phyloP scores from a whole-genome alignment of 2,113 vertebrate genomes.

The Coryphaenoides rupestris region DNA sequence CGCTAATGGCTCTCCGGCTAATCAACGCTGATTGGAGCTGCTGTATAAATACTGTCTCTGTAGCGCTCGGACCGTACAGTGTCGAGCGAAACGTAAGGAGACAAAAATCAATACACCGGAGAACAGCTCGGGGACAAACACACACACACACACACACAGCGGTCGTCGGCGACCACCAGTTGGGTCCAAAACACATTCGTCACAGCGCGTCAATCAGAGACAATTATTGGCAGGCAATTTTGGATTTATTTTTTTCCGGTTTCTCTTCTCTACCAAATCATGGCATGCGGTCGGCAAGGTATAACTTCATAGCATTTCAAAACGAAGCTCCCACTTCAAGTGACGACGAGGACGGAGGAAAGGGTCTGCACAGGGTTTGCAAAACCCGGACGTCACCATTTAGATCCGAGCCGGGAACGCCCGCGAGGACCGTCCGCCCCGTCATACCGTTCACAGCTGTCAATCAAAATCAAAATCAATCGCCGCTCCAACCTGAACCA shows the following conservation, averaged over 20 bases:
- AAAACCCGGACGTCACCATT: no score
- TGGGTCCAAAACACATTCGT: constrained; percentile 47
- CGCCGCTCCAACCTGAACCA: no score
- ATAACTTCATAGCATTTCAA: constrained; percentile 9
- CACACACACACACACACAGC: constrained; percentile 40
- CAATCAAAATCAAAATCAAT: no score
- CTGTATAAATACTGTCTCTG: constrained; percentile 60
- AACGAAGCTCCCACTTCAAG: constrained; percentile 10
- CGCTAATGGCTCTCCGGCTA: constrained; percentile 61
- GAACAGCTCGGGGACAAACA: constrained; percentile 45
- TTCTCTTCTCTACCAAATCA: constrained; percentile 10
- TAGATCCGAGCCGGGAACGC: no score
- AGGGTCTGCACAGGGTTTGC: constrained; percentile 19
- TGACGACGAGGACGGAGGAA: constrained; percentile 9
- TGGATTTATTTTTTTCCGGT: constrained; percentile 5
- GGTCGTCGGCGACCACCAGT: constrained; percentile 37
- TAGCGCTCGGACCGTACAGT: no score
- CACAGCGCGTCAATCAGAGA: constrained; percentile 42
- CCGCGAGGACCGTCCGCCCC: no score
- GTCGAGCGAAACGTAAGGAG: constrained; percentile 57
- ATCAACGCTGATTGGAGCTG: constrained; percentile 66
- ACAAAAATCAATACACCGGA: constrained; percentile 62
- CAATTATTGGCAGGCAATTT: constrained; percentile 45
- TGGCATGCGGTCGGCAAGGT: constrained; percentile 32
- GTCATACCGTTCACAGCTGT: not conserved